Evolutionary conservation across 2,797 vertebrate species (phyloP), one percentile per base, ranked within the genome.

Genomic region (Vireo griseus): DNA sequence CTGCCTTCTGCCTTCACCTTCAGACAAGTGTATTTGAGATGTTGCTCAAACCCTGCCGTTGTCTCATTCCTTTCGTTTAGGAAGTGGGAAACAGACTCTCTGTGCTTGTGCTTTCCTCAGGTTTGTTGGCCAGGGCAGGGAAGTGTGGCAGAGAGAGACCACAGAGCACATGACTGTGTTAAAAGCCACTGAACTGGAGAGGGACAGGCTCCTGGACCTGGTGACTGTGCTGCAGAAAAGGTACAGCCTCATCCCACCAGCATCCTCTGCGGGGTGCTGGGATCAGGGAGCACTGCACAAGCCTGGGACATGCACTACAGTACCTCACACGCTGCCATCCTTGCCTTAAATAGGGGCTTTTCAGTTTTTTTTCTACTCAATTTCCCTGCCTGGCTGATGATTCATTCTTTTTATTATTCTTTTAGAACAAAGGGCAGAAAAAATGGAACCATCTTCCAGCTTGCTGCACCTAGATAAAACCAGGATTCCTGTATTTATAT

Each of bases 131-230:
- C 87, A 47, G 1, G 97, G 98, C 63, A 62, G 97, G 55, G 97
- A 96, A 54, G 39, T 21, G 39, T 95, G 98, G 91, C 98, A 97
- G 95, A 82, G 92, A 3, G 98, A 98, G 95, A 92, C 96, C 62
- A n/a, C 81, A 1, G 98, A 98, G 87, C 98, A 97, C 90, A 98
- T 95, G 94, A 96, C 96, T 39, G 96, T 98, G 29, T 97, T 97
- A 85, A 98, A 98, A 86, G 97, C 98, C 6, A 94, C 98, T 8
- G 96, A 97, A 51, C 96, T 98, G 92, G 98, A 99, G 87, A 98
- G 97, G 31, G 96, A 98, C 82, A 96, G 95, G 74, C 98, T 99
- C 22, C 86, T 97, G 17, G 98, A 98, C 72, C 96, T 99, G 81
- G 96, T 98, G 91, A 45, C 86, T 15, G 88, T 97, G 85, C 97